Percentiles rank a stretch among this genome's conserved stretches.
Evolutionary conservation across 2,113 vertebrate genomes (phyloP).

Genomic region (Solea solea): DNA sequence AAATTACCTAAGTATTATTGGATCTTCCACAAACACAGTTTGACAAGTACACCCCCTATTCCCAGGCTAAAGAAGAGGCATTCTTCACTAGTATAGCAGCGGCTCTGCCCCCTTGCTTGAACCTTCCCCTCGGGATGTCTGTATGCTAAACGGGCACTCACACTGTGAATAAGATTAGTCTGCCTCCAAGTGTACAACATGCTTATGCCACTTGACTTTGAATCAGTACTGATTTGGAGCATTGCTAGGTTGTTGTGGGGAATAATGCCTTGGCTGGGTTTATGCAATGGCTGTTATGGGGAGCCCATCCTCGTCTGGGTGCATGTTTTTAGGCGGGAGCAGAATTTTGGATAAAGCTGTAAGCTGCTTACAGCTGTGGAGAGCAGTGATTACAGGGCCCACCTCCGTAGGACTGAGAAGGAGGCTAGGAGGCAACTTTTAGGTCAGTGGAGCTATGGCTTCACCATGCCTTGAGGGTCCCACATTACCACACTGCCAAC

Average conservation of each 20-base stretch:
- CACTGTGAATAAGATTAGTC: constrained; percentile 82
- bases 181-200: constrained; percentile 80
- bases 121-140: constrained; percentile 78
- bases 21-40: constrained; percentile 67
- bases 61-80: constrained; percentile 55
- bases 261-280: constrained; percentile 78
- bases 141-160: constrained; percentile 80
- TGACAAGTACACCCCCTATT: constrained; percentile 58
- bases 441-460: constrained; percentile 72
- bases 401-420: constrained; percentile 70
- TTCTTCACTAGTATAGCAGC: constrained; percentile 52
- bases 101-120: constrained; percentile 66
- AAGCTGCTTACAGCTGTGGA: constrained; percentile 82
- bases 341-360: constrained; percentile 78
- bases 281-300: constrained; percentile 78
- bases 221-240: constrained; percentile 78
- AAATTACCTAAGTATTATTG: constrained; percentile 76
- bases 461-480: constrained; percentile 36
- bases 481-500: constrained; percentile 43
- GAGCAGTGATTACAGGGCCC: constrained; percentile 81
- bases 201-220: constrained; percentile 81
- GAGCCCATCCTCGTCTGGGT: constrained; percentile 76
- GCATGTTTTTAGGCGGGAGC: constrained; percentile 77
- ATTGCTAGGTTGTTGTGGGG: constrained; percentile 76
- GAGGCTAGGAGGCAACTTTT: constrained; percentile 73